These are phyloP conservation scores for Tachysurus vachellii DNA, from an alignment of 2,113 vertebrate genomes.

Conservation along the genomic window DNA sequence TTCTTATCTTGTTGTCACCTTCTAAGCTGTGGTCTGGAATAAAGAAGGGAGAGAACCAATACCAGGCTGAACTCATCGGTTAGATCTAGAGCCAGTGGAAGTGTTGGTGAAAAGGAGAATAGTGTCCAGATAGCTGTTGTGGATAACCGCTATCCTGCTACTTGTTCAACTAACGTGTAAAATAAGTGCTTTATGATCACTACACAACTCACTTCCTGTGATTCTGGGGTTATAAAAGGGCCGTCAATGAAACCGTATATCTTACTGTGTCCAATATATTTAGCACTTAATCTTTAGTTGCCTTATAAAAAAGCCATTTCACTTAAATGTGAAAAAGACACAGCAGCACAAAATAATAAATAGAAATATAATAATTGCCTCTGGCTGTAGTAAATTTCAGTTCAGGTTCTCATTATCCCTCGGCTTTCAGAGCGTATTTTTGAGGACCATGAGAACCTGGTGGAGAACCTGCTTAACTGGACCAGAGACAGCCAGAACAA, in stretches of 20 bases:
- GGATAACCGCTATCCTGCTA: neutral
- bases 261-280: neutral
- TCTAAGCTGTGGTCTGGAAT: neutral
- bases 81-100: neutral
- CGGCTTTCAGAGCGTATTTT: conserved; percentile 92
- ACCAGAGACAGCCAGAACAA: conserved; percentile 98
- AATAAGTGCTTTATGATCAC: neutral
- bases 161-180: neutral
- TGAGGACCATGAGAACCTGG: conserved; percentile 97
- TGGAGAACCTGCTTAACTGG: conserved; percentile 98
- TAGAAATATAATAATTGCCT: neutral
- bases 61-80: neutral
- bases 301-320: neutral
- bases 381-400: neutral
- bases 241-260: neutral
- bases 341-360: neutral
- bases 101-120: neutral
- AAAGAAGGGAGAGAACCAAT: neutral
- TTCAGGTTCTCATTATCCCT: neutral
- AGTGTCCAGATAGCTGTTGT: neutral
- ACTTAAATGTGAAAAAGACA: neutral
- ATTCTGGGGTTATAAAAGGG: neutral
- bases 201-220: neutral
- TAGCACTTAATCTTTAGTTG: neutral
- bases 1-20: neutral